Evolutionary conservation across 2,113 vertebrate species (phyloP).

Genomic region (Sialia sialis): DNA sequence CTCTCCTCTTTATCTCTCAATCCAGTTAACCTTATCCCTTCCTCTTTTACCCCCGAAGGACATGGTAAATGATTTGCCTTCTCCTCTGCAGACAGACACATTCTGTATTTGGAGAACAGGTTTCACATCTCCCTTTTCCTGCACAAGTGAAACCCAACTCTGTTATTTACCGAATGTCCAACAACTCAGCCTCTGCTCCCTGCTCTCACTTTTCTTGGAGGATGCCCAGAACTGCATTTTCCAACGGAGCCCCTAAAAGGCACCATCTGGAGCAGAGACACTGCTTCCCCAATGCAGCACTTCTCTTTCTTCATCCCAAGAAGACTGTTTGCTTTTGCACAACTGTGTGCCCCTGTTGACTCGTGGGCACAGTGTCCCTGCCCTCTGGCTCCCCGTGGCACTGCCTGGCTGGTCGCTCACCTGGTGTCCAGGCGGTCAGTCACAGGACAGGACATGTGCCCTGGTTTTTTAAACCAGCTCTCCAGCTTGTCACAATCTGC

Average conservation of each 20-base stretch:
- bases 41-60: background rate
- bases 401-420: background rate
- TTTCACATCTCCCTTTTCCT: background rate
- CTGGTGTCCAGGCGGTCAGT: background rate
- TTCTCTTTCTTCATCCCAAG: background rate
- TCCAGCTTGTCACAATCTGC: background rate
- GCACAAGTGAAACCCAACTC: background rate
- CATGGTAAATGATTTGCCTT: background rate
- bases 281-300: background rate
- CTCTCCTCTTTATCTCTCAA: background rate
- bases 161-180: background rate
- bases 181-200: background rate
- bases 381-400: background rate
- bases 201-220: background rate
- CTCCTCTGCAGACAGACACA: background rate
- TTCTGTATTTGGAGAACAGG: background rate
- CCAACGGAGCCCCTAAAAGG: background rate
- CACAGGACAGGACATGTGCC: background rate
- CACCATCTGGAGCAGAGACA: fast-evolving
- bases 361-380: background rate
- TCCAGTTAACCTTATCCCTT: background rate
- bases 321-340: constrained; percentile 1
- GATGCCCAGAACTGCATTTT: background rate
- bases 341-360: background rate
- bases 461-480: background rate